Base-by-base conservation (phyloP, 2,888 invertebrate species). In the Melanostoma scalare region DNA sequence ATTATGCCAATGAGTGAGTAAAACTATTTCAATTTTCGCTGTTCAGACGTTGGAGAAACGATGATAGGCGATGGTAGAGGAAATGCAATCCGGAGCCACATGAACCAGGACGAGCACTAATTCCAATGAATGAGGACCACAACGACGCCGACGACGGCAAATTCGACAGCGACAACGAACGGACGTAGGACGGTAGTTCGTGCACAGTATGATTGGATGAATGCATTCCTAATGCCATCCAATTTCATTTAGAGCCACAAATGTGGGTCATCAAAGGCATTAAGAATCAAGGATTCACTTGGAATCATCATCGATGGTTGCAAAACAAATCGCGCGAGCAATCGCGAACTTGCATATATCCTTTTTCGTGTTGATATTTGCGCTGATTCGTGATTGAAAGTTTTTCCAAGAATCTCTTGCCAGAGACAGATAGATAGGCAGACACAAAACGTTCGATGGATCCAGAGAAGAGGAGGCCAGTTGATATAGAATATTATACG, bases 1-100 rank as follows among this genome's bases (percentile, higher is more conserved):
- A 79, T 84, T 84, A 79, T 84, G 79, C 79, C 84, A 84, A 84
- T 84, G 78, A 79, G 69, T 84, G 79, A 67, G 79, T 84, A 84
- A 79, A 84, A 84, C 84, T 79, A 84, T 84, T 84, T 84, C 84
- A 84, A 84, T 79, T 74, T 78, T 53, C 73, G 42, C 68, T 53
- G 30, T 73, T 74, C 9, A 6, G 73, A 74, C 46, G n/a, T 42
- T 10, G 10, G 2, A 6, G 55, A 20, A 42, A 8, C 3, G 36
- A 38, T 10, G 1, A 38, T 3, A 36, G 36, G 46, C 9, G 42
- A 10, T 44, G 50, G 20, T 46, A 8, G 55, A 61, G 40, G 52
- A 63, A 52, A 40, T 52, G 53, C 52, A n/a, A 58, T 44, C 20
- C 38, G 48, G 5, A 53, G 35, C 9, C 40, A 10, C 38, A 31